Evolutionary conservation across 2,888 invertebrate genomes (phyloP), one percentile per base, ranked within the genome.

Genomic region (Thysanoteuthis rhombus): DNA sequence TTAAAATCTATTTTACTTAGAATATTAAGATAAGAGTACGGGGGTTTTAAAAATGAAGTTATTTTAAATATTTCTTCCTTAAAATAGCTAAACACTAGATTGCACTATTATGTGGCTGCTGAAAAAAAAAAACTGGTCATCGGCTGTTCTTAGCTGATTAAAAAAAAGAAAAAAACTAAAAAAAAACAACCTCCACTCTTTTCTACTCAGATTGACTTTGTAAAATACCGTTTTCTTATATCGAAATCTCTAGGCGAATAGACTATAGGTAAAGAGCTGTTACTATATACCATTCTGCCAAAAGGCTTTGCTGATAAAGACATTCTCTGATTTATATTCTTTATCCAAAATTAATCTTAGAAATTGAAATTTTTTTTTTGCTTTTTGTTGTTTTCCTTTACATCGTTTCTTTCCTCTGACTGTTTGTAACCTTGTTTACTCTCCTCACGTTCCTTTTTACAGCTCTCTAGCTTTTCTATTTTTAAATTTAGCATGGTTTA

Each of bases 311-410:
- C 75, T 36, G n/a, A 75, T 75, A 75, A 75, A 75, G 75, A 75
- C 75, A 75, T 75, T 75, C 75, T 75, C n/a, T 75, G n/a, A n/a
- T 75, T 75, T 75, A 75, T 75, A 75, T 75, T 75, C 75, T 75
- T 75, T 75, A 75, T 75, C 75, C 75, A 16, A 75, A n/a, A 75
- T 58, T n/a, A 75, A n/a, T 75, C 75, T 36, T 75, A 36, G 36
- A 75, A 75, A 75, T 75, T 75, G 75, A 36, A 75, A 19, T 32
- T n/a, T 75, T 58, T 58, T 75, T 32, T 32, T 75, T 75, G 32
- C 12, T 75, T 75, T 75, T 75, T n/a, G 16, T 36, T 36, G n/a
- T 19, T 75, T 75, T 12, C 22, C 10, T 36, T 36, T 75, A 1
- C n/a, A n/a, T 75, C 12, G 16, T n/a, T 75, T n/a, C 12, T 36